Percentiles rank a stretch among this genome's conserved stretches.
Conservation (phyloP, 2,113 vertebrate genomes). For the Oncorhynchus nerka region DNA sequence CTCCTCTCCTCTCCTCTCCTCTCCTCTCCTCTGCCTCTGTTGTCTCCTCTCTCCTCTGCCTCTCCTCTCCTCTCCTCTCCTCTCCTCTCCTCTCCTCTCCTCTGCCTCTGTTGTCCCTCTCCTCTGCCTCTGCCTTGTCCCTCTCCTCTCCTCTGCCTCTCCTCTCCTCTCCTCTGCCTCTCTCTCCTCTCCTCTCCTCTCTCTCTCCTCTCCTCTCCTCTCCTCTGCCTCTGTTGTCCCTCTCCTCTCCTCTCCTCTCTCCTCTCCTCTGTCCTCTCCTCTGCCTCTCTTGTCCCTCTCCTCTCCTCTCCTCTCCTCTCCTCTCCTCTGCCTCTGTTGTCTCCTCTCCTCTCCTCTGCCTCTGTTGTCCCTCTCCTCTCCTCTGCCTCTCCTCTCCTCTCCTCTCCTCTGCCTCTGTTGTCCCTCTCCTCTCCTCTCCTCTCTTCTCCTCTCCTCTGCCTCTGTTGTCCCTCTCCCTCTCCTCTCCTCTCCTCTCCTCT, state of each 20-base stretch:
- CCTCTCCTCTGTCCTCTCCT: too few relatives aligned
- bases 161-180: too few relatives aligned
- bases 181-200: too few relatives aligned
- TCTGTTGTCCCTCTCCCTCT: accelerated
- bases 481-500: accelerated
- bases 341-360: accelerated
- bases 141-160: too few relatives aligned
- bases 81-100: too few relatives aligned
- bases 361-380: accelerated
- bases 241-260: accelerated
- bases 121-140: accelerated
- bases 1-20: accelerated
- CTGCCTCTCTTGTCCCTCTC: too few relatives aligned
- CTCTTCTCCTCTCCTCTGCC: accelerated
- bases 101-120: accelerated
- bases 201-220: too few relatives aligned
- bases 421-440: too few relatives aligned
- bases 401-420: accelerated
- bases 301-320: accelerated
- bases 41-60: accelerated
- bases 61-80: accelerated
- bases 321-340: accelerated
- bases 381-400: too few relatives aligned
- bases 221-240: accelerated
- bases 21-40: accelerated